These are phyloP conservation scores for Periplaneta americana DNA, from an alignment of 1,140 invertebrate species.

Conservation along the genomic window DNA sequence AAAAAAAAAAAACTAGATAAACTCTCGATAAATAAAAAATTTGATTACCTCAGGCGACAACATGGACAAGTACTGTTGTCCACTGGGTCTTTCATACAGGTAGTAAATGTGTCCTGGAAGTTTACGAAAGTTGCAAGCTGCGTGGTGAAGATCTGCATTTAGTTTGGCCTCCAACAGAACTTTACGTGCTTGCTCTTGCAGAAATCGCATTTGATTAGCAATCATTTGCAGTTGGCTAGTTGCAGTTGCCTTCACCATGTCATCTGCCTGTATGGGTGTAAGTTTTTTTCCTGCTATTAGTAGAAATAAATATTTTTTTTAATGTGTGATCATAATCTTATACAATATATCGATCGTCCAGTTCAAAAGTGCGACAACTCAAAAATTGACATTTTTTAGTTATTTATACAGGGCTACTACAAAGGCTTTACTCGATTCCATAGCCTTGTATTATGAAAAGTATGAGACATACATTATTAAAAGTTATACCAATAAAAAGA, in stretches of 20 bases:
- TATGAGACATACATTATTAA: too few species aligned
- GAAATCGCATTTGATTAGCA: constrained; percentile 57
- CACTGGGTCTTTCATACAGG: constrained; percentile 57
- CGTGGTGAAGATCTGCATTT: constrained; percentile 52
- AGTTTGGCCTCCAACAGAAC: constrained; percentile 56
- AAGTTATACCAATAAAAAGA: too few species aligned
- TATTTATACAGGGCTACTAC: too few species aligned
- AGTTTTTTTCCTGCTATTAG: not conserved
- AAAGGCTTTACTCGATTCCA: too few species aligned
- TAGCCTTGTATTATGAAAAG: too few species aligned
- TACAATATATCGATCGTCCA: too few species aligned
- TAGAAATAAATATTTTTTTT: not conserved
- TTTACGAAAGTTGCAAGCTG: constrained; percentile 67
- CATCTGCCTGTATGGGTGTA: constrained; percentile 60
- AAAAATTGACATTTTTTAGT: too few species aligned
- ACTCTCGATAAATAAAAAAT: too few species aligned
- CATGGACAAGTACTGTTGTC: constrained; percentile 64
- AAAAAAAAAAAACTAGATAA: too few species aligned
- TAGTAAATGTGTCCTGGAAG: constrained; percentile 65
- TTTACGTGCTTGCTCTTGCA: constrained; percentile 56
- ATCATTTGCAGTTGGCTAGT: constrained; percentile 61
- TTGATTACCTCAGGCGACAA: constrained; percentile 60
- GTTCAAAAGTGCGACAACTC: too few species aligned
- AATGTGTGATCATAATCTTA: too few species aligned
- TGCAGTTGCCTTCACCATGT: constrained; percentile 49